Conservation (phyloP, 2,113 vertebrate genomes). For the Archocentrus centrarchus region DNA sequence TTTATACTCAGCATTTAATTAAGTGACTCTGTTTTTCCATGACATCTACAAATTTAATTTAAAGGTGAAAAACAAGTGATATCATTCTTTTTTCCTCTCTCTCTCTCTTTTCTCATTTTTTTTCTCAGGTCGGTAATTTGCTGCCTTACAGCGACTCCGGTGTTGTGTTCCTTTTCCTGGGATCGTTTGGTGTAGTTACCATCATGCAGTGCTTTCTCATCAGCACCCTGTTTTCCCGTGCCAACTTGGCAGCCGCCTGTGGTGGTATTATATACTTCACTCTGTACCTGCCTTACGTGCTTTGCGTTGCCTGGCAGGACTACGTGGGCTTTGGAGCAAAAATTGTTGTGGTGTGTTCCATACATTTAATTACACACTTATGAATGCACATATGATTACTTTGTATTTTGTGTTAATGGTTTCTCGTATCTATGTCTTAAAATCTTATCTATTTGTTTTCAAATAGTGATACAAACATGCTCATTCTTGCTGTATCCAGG, state of each 20-base stretch:
- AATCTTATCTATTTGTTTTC: neutral
- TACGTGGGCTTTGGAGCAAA: conserved; percentile 90
- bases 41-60: conserved; percentile 9
- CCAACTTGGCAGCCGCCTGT: conserved; percentile 95
- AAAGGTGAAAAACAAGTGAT: conserved; percentile 39
- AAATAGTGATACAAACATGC: neutral
- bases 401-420: neutral
- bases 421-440: neutral
- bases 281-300: conserved; percentile 92
- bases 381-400: neutral
- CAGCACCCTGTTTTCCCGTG: conserved; percentile 94
- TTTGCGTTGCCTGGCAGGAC: conserved; percentile 97
- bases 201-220: conserved; percentile 98
- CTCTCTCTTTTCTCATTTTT: neutral
- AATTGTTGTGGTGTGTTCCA: conserved; percentile 87
- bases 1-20: neutral
- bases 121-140: conserved; percentile 90
- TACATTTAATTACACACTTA: neutral
- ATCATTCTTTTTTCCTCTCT: neutral
- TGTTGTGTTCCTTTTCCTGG: conserved; percentile 92
- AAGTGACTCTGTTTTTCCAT: neutral
- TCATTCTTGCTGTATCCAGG: neutral
- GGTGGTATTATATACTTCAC: conserved; percentile 98
- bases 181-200: conserved; percentile 90
- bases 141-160: conserved; percentile 95